A percentile compares a stretch with the other conserved stretches of the same genome.
These are phyloP conservation scores for Trichacis sp. DNA, from an alignment of 2,888 invertebrate species.

Conservation along the genomic window DNA sequence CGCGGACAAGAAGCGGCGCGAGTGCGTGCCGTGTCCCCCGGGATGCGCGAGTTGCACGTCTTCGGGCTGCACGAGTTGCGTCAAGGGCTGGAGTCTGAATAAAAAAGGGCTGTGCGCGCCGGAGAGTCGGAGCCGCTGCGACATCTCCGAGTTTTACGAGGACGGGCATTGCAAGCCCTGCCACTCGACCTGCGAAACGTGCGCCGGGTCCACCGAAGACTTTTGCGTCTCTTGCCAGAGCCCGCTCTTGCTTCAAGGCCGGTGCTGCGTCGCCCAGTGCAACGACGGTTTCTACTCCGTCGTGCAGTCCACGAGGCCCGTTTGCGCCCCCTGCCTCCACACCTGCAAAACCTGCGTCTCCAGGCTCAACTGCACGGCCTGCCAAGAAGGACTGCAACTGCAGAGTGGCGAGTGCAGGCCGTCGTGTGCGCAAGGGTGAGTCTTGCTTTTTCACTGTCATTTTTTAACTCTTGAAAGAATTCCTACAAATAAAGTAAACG, in stretches of 20 bases:
- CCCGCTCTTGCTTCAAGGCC: conserved; percentile 79
- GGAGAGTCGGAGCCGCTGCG: conserved; percentile 78
- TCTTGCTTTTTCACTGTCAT: too few species aligned
- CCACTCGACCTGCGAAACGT: conserved; percentile 84
- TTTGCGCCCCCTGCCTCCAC: conserved; percentile 83
- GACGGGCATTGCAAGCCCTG: conserved; percentile 80
- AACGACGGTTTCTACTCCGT: conserved; percentile 81
- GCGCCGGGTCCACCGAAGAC: conserved; percentile 80
- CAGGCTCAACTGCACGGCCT: conserved; percentile 83
- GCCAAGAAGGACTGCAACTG: conserved; percentile 80
- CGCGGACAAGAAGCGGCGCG: conserved; percentile 82
- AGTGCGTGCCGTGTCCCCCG: conserved; percentile 83
- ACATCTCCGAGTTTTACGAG: conserved; percentile 77
- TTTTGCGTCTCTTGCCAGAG: conserved; percentile 82
- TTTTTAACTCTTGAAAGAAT: too few species aligned
- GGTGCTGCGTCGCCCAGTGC: conserved; percentile 82
- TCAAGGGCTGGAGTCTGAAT: conserved; percentile 80
- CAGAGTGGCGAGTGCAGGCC: conserved; percentile 87
- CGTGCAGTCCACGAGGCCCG: conserved; percentile 68
- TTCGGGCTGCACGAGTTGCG: conserved; percentile 80
- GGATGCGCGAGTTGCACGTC: conserved; percentile 83
- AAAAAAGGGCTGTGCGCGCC: conserved; percentile 82
- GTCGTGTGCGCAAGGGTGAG: conserved; percentile 79
- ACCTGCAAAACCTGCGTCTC: conserved; percentile 84
- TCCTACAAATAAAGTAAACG: too few species aligned